Evolutionary conservation across 2,888 invertebrate genomes (phyloP).

Genomic region (Hedychridium roseum): DNA sequence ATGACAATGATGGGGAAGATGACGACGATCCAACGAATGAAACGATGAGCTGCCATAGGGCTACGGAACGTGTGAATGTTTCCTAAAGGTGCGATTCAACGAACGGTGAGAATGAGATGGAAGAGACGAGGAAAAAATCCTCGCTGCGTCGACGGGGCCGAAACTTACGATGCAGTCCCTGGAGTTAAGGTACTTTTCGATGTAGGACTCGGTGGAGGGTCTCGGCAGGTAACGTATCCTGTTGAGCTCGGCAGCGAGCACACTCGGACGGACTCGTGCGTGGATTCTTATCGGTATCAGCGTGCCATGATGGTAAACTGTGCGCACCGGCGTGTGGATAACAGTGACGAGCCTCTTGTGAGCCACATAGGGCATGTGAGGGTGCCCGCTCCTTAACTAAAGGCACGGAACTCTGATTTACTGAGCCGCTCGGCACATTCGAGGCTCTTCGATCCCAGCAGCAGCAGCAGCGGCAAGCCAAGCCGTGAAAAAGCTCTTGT

Average conservation of each 20-base stretch:
- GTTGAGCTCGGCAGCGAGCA: slow-evolving; percentile 59
- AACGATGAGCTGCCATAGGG: not conserved
- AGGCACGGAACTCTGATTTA: slow-evolving; percentile 26
- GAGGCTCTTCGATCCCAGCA: not conserved
- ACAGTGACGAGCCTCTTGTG: slow-evolving; percentile 62
- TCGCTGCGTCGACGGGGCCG: not conserved
- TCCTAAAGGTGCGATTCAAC: too few relatives aligned
- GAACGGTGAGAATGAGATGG: not conserved
- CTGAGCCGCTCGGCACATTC: slow-evolving; percentile 21
- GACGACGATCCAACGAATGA: slow-evolving; percentile 2
- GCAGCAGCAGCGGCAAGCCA: slow-evolving; percentile 10
- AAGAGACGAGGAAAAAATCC: not conserved
- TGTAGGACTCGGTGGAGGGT: slow-evolving; percentile 61
- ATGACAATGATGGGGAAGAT: slow-evolving; percentile 9
- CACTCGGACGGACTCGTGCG: slow-evolving; percentile 58
- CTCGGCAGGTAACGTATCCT: slow-evolving; percentile 60
- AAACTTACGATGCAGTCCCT: slow-evolving; percentile 71
- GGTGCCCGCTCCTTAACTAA: slow-evolving; percentile 50
- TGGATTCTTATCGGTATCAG: slow-evolving; percentile 58
- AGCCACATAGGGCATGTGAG: slow-evolving; percentile 62
- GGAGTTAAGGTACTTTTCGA: slow-evolving; percentile 82
- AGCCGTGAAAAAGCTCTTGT: slow-evolving; percentile 8
- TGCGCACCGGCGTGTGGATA: slow-evolving; percentile 56
- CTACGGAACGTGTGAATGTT: too few relatives aligned
- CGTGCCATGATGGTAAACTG: slow-evolving; percentile 53